phyloP scores from a whole-genome alignment of 2,797 vertebrate genomes.

The Iguana delicatissima region DNA sequence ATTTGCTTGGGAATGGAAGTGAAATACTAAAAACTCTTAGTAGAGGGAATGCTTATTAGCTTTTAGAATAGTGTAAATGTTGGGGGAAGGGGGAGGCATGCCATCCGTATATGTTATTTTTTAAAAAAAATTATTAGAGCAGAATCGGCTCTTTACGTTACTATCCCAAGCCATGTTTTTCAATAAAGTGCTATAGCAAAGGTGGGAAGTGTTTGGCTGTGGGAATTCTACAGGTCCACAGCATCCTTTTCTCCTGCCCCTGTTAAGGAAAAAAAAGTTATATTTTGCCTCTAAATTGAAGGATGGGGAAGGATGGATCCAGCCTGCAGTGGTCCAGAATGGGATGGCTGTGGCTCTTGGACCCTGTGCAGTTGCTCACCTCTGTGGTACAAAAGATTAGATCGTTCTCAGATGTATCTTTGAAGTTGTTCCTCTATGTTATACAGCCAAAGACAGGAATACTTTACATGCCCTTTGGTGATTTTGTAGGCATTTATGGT shows the following conservation, averaged over 20 bases:
- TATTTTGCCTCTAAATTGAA: no score
- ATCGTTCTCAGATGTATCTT: no score
- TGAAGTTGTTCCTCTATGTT: no score
- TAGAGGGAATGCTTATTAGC: constrained; percentile 15
- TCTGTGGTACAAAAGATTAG: no score
- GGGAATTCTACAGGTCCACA: no score
- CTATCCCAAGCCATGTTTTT: constrained; percentile 56
- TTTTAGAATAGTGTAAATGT: constrained; percentile 29
- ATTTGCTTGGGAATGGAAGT: background rate
- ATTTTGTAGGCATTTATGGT: background rate
- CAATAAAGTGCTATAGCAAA: constrained; percentile 34
- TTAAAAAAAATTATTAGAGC: constrained; percentile 20
- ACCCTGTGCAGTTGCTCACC: no score
- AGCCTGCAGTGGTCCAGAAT: no score
- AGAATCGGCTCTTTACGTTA: constrained; percentile 37
- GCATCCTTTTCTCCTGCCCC: no score
- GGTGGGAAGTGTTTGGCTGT: no score
- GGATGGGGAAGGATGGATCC: no score
- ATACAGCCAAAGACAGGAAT: constrained; percentile 19
- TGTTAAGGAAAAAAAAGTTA: no score
- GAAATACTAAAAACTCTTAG: constrained; percentile 1
- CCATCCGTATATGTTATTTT: constrained; percentile 17
- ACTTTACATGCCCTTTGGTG: constrained; percentile 29
- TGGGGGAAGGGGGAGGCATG: background rate
- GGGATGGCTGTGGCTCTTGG: no score